Evolutionary conservation across 2,113 vertebrate species (phyloP), one percentile per base, ranked within the genome.

Genomic region (Oryzias curvinotus): DNA sequence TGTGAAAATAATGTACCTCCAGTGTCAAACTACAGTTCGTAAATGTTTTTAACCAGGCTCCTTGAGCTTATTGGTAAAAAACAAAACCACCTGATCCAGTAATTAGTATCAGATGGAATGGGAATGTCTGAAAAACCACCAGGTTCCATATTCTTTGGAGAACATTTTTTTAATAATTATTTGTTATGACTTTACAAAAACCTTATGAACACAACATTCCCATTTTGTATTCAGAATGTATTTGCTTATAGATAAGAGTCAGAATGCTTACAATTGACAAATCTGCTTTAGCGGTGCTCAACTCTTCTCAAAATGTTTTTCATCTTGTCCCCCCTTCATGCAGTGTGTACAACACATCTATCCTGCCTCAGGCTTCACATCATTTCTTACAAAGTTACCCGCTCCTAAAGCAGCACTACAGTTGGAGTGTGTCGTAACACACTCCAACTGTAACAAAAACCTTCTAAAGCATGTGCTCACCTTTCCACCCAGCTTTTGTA

Each of bases 401-500:
- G 67, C 57, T 61, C 73, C 72, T 85, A 73, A 66, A 86, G 84
- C 75, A 80, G 42, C 49, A 65, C 70, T 61, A 62, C 46, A 57
- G 53, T 72, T 14, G 1, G 36, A 43, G 42, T 65, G 47, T 71
- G 47, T 58, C 56, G 5, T 8, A 1, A 30, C 28, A 30, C 28
- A 8, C 28, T 30, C 28, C 28, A 30, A 30, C 28, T 30, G 28
- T 30, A 30, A 30, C 28, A 30, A 30, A 23, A 30, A 6, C 28
- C 28, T 7, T 7, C 28, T 30, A 6, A 30, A 6, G 28, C 36
- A 36, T 10, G 8, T 36, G 80, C 95, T 93, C 81, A 99, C 97
- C 97, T 95, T 91, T 99, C 97, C 77, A 99, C 97, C 97, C 97
- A 99, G 90, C 93, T 99, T 90, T 99, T 98, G 88, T 99, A 99